phyloP scores from a whole-genome alignment of 1,140 invertebrate genomes.

The Aphelenchoides avenae region DNA sequence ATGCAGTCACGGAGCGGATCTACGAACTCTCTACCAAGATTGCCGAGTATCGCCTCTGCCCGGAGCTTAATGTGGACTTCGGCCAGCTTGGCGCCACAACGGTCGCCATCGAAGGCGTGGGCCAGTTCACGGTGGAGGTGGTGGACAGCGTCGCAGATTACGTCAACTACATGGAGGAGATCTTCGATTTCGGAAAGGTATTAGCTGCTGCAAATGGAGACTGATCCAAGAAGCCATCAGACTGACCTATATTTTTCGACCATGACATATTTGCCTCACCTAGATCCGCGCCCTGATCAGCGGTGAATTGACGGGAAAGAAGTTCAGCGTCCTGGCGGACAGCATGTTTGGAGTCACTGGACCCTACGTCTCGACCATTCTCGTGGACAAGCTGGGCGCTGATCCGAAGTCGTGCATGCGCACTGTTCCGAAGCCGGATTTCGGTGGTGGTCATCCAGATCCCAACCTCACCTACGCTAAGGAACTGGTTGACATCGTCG shows the following conservation, averaged over 20 bases:
- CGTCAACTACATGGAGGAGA: slow-evolving; percentile 84
- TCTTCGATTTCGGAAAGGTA: slow-evolving; percentile 80
- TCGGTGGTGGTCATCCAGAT: slow-evolving; percentile 94
- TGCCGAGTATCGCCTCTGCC: slow-evolving; percentile 73
- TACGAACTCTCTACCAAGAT: slow-evolving; percentile 76
- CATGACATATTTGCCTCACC: slow-evolving; percentile 36
- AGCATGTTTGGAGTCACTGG: slow-evolving; percentile 95
- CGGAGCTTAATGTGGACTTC: slow-evolving; percentile 74
- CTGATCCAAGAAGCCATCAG: too few species aligned
- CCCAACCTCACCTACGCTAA: slow-evolving; percentile 94
- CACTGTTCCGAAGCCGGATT: slow-evolving; percentile 69
- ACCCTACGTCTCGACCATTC: slow-evolving; percentile 84
- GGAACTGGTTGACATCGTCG: slow-evolving; percentile 70
- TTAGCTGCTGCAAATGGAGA: not conserved
- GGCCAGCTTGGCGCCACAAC: slow-evolving; percentile 67
- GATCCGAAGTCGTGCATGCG: slow-evolving; percentile 28
- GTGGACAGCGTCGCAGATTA: slow-evolving; percentile 89
- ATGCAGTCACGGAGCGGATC: slow-evolving; percentile 77
- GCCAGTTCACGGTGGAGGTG: slow-evolving; percentile 70
- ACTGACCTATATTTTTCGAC: not conserved
- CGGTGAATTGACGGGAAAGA: slow-evolving; percentile 66
- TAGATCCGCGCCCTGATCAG: slow-evolving; percentile 73
- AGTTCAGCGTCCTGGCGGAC: slow-evolving; percentile 82
- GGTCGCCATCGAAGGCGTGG: slow-evolving; percentile 68
- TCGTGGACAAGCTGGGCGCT: slow-evolving; percentile 78